phyloP scores from a whole-genome alignment of 2,888 invertebrate genomes.

The Cryptops parisi region DNA sequence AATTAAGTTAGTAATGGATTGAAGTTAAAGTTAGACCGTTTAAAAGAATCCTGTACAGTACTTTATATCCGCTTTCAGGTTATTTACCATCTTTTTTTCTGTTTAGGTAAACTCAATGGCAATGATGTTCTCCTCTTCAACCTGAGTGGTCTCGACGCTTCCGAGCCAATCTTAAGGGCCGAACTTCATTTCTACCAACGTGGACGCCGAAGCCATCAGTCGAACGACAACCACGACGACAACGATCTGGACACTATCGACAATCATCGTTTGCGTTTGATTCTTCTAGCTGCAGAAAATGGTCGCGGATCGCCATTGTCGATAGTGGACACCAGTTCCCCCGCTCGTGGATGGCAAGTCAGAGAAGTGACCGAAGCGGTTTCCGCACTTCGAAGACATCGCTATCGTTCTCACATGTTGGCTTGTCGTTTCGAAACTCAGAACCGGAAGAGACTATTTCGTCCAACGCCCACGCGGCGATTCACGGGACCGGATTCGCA shows the following conservation, averaged over 20 bases:
- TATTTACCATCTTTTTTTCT: too few species aligned
- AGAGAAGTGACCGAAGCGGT: slow-evolving; percentile 25
- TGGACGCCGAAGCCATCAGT: neutral
- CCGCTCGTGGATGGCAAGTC: slow-evolving; percentile 28
- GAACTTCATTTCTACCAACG: slow-evolving; percentile 30
- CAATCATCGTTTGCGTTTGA: neutral
- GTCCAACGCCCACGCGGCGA: neutral
- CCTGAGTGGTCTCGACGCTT: slow-evolving; percentile 27
- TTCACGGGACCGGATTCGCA: slow-evolving; percentile 21
- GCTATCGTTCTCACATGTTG: neutral
- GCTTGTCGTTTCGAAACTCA: neutral
- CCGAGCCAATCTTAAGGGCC: slow-evolving; percentile 29
- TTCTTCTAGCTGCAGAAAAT: neutral
- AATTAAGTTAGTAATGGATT: too few species aligned
- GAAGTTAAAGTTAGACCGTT: too few species aligned
- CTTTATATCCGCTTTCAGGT: too few species aligned
- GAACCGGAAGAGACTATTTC: neutral
- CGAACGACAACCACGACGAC: neutral
- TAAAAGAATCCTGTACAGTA: too few species aligned
- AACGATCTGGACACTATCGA: too few species aligned
- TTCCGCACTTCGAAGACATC: neutral
- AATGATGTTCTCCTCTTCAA: slow-evolving; percentile 29
- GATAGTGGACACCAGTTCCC: neutral
- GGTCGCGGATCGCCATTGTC: neutral
- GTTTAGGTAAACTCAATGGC: neutral